Base-by-base conservation (phyloP, 2,888 invertebrate genomes). In the Cyclophora punctaria region DNA sequence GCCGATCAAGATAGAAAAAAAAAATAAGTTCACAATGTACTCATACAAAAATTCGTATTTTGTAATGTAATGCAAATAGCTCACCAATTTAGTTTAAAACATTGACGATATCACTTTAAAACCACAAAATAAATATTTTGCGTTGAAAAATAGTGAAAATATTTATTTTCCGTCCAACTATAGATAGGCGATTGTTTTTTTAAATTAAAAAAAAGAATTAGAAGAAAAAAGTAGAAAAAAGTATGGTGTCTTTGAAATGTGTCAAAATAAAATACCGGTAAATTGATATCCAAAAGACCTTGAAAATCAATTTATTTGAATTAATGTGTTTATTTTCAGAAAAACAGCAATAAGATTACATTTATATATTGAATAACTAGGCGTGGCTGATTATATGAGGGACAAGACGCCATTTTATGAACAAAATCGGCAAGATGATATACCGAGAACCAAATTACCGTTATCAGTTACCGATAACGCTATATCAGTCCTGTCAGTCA, bases 121-220 rank as follows among this genome's bases (percentile, higher is more conserved):
- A 44, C 34, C 4, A 20, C 4, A 4, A 20, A 44, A 44, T 34
- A 5, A 20, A 44, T 34, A 34, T 33, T 44, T 44, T 34, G n/a
- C 42, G 4, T 7, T 20, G 44, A 34, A 44, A 44, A 34, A 5
- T 50, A 53, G 46, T 44, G 49, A 64, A 69, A 61, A 51, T 51
- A 47, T 47, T 44, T 49, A 57, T 53, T 62, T 57, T 62, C 51
- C 51, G 47, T 60, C 60, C 49, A 62, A 67, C 66, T 72, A 80
- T 71, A 79, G 75, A 78, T 76, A 66, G 75, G 73, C 78, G 73
- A 75, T 82, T 83, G 80, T 81, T 83, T 86, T 84, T 83, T 82
- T 73, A 64, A 71, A 69, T 37, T 71, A 70, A 80, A 82, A 80
- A 81, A 78, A 79, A 75, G 65, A 73, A 71, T 55, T 3, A 51